These are phyloP conservation scores for Trypoxylus dichotomus DNA, from an alignment of 1,140 invertebrate species.

Conservation along the genomic window DNA sequence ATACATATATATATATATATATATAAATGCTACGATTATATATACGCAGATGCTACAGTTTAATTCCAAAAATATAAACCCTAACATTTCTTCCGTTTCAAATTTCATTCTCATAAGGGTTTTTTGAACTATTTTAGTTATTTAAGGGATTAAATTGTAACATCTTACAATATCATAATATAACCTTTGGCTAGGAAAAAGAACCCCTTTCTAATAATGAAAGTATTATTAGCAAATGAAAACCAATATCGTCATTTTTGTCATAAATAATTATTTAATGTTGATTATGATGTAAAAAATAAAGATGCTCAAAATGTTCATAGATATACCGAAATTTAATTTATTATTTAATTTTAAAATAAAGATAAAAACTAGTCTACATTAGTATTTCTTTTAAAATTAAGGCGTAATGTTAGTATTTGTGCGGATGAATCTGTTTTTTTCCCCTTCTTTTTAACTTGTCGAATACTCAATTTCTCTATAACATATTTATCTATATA, in stretches of 20 bases:
- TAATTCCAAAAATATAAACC: background rate
- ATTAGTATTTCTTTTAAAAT: background rate
- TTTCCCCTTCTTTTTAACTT: background rate
- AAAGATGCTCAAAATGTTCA: background rate
- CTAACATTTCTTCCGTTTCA: too few species aligned
- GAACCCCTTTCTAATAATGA: background rate
- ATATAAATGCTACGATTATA: background rate
- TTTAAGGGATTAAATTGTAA: too few species aligned
- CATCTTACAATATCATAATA: background rate
- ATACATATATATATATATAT: conserved; percentile 5
- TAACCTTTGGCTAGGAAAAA: background rate
- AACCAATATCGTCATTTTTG: background rate
- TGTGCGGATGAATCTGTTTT: background rate
- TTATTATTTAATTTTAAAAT: conserved; percentile 18
- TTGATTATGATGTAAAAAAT: too few species aligned
- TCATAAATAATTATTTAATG: too few species aligned
- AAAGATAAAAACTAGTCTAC: conserved; percentile 19
- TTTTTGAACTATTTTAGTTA: too few species aligned
- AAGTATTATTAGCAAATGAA: background rate
- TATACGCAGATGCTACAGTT: background rate
- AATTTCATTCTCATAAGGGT: too few species aligned
- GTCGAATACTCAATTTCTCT: conserved; percentile 16
- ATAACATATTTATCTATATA: background rate
- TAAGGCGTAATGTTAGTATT: background rate
- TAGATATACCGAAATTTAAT: conserved; percentile 13